Evolutionary conservation across 2,888 invertebrate genomes (phyloP).

Genomic region (Celastrina argiolus): DNA sequence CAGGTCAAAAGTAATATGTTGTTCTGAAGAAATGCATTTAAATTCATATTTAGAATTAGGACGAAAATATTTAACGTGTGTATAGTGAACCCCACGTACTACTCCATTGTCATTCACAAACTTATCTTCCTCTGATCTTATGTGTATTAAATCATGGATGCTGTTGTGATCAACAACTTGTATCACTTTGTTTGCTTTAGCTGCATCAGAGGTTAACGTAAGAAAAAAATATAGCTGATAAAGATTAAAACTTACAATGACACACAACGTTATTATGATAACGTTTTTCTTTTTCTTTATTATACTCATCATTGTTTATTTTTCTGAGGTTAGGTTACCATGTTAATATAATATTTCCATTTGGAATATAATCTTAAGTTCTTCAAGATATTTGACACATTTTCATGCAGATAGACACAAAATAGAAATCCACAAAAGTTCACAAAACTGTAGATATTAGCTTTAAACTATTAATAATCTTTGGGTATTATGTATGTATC

Average conservation of each 20-base stretch:
- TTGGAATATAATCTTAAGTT: not conserved
- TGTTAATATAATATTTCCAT: not conserved
- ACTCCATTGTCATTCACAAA: constrained; percentile 62
- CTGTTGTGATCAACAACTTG: constrained; percentile 48
- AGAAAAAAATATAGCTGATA: constrained; percentile 69
- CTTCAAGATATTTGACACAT: no score
- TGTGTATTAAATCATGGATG: constrained; percentile 44
- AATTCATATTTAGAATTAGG: constrained; percentile 59
- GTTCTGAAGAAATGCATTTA: constrained; percentile 59
- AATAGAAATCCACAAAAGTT: no score
- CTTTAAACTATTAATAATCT: no score
- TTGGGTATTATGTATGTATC: no score
- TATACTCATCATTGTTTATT: constrained; percentile 31
- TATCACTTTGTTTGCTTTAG: constrained; percentile 43
- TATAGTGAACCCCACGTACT: constrained; percentile 58
- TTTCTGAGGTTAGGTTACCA: not conserved
- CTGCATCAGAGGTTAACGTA: constrained; percentile 53
- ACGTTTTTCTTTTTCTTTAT: constrained; percentile 68
- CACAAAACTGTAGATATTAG: no score
- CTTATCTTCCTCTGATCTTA: constrained; percentile 57
- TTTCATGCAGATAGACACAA: no score
- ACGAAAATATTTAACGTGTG: constrained; percentile 56
- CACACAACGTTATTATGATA: constrained; percentile 52
- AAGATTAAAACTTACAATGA: constrained; percentile 57
- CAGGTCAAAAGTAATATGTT: constrained; percentile 54